Conservation (phyloP, 30 jellyfish, hydroid and myxozoan species). For the Nemopilema nomurai region DNA sequence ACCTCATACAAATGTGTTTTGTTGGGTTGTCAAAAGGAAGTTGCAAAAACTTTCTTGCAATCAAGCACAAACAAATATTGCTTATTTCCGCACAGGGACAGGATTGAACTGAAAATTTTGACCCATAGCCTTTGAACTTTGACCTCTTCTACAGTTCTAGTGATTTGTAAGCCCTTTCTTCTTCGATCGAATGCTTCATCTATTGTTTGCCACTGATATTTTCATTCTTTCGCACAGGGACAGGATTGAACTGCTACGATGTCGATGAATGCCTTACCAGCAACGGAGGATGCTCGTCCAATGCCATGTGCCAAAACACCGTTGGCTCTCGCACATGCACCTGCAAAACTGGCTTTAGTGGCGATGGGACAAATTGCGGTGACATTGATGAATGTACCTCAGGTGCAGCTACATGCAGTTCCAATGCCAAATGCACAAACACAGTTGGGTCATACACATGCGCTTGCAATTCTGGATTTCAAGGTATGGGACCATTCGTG, state of each 20-base stretch:
- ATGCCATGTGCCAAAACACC: conserved; percentile 54
- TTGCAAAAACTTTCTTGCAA: too few relatives aligned
- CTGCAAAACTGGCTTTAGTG: conserved; percentile 61
- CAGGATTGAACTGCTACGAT: conserved; percentile 44
- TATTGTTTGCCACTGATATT: too few relatives aligned
- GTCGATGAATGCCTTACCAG: conserved; percentile 53
- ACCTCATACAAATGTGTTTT: too few relatives aligned
- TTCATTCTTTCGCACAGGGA: conserved; percentile 1
- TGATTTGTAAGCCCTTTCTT: neutral
- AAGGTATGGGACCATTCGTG: neutral
- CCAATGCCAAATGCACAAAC: conserved; percentile 43
- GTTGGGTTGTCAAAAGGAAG: too few relatives aligned
- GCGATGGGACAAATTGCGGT: conserved; percentile 55
- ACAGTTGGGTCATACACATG: conserved; percentile 48
- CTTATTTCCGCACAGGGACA: too few relatives aligned
- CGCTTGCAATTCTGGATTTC: conserved; percentile 46
- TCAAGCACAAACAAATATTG: too few relatives aligned
- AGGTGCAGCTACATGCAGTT: conserved; percentile 35
- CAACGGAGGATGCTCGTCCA: conserved; percentile 37
- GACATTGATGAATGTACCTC: conserved; percentile 69
- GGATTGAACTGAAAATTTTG: too few relatives aligned
- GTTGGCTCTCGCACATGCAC: conserved; percentile 55
- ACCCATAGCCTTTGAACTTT: too few relatives aligned
- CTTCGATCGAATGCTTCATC: too few relatives aligned
- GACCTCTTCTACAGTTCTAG: too few relatives aligned